Evolutionary conservation across 2,113 vertebrate species (phyloP), one percentile per base, ranked within the genome.

Genomic region (Malurus elegans): DNA sequence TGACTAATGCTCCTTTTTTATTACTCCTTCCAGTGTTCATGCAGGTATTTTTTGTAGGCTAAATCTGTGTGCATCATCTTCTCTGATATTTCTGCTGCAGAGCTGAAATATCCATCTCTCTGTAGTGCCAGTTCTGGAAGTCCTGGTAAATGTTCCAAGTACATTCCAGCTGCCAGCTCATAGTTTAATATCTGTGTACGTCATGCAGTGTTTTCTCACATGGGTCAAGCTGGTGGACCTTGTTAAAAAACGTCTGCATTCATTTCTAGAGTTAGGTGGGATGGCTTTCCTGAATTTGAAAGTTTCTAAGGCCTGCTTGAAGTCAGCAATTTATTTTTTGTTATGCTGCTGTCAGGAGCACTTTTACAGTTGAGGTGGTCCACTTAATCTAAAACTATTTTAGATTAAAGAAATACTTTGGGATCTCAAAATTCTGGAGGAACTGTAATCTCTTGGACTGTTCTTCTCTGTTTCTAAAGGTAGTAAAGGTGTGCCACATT

Each of bases 231-330:
- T 38, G 15, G 20, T 58, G 11, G 47, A 18, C 28, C 40, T 7
- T 1, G 0, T 51, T 51, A 14, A 5, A 76, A 51, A 72, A 45
- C 14, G 26, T 14, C 5, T 0, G 0, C 4, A n/a, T 38, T 42
- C 38, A 6, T 14, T 6, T 28, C 10, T 45, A 32, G 34, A 62
- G 34, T 10, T 1, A 32, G 18, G n/a, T 50, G 40, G 19, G 14
- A 9, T 29, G 7, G 0, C 0, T 4, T 58, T 88, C n/a, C 51
- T 80, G 21, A 80, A 24, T 29, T 31, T 89, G 6, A 23, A 74
- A 51, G 26, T 36, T 91, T 56, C 54, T 29, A 54, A 70, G 8
- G n/a, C 6, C 18, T 40, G 19, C 21, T 56, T 29, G 18, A 25
- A 80, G 19, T 26, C n/a, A 45, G 5, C 2, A 72, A 28, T 45